Conservation (phyloP, 2,888 invertebrate genomes). For the Dynastes maya region DNA sequence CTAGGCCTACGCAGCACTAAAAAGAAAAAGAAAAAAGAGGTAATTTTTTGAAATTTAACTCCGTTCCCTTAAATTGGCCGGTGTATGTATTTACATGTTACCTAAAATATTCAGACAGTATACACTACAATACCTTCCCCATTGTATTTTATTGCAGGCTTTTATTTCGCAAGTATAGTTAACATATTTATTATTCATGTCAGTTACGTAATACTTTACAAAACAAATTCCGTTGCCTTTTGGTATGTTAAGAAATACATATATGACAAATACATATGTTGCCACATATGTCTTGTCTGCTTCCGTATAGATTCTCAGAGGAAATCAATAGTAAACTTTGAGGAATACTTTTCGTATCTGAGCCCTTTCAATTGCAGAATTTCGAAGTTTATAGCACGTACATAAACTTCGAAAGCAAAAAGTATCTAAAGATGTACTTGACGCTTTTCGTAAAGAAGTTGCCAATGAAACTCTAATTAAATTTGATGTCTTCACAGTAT, state of each 20-base stretch:
- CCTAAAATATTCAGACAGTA: no score
- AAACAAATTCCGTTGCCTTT: background rate
- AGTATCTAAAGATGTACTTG: background rate
- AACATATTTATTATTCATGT: background rate
- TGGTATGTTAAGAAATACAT: background rate
- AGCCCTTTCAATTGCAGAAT: background rate
- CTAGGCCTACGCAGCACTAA: no score
- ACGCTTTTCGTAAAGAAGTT: background rate
- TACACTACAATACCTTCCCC: no score
- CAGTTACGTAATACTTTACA: background rate
- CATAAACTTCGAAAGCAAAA: background rate
- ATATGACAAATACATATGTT: background rate
- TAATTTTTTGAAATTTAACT: no score
- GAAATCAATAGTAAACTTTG: constrained; percentile 13
- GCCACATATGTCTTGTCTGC: no score
- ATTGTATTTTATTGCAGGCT: background rate
- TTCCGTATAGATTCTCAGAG: background rate
- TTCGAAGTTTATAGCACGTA: background rate
- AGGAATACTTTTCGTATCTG: background rate
- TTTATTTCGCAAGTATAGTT: background rate
- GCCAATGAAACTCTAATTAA: background rate
- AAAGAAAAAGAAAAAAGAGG: no score
- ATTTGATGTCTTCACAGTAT: background rate
- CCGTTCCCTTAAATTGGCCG: no score
- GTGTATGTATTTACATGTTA: no score